These are phyloP conservation scores for Poliocrania exsul DNA, from an alignment of 2,797 vertebrate genomes.

Conservation along the genomic window DNA sequence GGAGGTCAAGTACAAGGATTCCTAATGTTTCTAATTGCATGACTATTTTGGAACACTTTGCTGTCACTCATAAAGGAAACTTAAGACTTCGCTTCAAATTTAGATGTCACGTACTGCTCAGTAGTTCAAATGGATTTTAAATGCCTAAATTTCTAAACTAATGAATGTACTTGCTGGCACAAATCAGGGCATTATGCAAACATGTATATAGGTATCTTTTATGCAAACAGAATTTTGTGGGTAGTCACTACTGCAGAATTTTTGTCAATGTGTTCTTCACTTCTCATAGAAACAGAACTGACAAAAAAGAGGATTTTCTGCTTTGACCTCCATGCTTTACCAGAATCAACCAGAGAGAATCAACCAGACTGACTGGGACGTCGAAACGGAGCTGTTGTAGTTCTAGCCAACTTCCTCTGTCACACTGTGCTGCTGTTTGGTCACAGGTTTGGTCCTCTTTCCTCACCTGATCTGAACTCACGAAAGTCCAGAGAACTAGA, in stretches of 20 bases:
- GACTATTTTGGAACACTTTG: background rate
- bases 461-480: background rate
- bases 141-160: background rate
- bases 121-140: background rate
- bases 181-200: background rate
- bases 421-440: background rate
- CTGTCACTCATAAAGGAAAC: background rate
- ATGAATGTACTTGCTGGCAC: background rate
- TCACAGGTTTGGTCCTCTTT: background rate
- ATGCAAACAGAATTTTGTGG: background rate
- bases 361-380: background rate
- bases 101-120: background rate
- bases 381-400: background rate
- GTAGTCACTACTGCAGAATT: background rate
- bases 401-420: background rate
- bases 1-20: background rate
- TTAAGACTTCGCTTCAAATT: background rate
- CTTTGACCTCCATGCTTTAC: background rate
- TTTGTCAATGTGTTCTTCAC: background rate
- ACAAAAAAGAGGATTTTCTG: background rate
- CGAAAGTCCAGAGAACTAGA: background rate
- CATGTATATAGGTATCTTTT: fast-evolving
- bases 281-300: background rate
- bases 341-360: background rate
- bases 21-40: background rate